Conservation (phyloP, 2,797 vertebrate species). For the Enteromius radiatus region DNA sequence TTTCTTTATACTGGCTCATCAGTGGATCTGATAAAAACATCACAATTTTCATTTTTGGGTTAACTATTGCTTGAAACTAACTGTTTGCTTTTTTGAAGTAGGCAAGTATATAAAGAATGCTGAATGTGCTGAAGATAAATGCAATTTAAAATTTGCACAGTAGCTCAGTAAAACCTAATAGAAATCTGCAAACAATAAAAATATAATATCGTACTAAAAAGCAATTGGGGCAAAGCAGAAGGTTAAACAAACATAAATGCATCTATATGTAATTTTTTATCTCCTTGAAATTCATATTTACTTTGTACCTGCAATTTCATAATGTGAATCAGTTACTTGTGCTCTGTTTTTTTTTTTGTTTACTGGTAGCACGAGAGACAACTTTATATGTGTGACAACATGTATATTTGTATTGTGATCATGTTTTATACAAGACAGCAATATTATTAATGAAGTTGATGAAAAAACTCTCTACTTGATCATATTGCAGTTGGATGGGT, state of each 20-base stretch:
- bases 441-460: neutral
- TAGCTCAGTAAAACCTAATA: neutral
- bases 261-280: neutral
- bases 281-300: neutral
- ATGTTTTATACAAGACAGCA: neutral
- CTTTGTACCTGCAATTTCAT: neutral
- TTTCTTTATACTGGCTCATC: neutral
- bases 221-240: neutral
- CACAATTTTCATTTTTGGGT: neutral
- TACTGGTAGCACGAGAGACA: neutral
- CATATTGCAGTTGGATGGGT: neutral
- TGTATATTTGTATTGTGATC: neutral
- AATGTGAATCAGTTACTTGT: neutral
- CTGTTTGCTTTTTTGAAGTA: neutral
- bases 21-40: neutral
- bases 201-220: neutral
- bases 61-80: neutral
- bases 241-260: neutral
- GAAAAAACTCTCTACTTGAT: neutral
- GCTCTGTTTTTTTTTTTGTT: no score
- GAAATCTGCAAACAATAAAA: neutral
- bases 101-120: neutral
- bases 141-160: neutral
- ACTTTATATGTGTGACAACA: neutral
- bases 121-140: neutral